phyloP scores from a whole-genome alignment of 2,888 invertebrate genomes.

The Neuroscelio doddi region DNA sequence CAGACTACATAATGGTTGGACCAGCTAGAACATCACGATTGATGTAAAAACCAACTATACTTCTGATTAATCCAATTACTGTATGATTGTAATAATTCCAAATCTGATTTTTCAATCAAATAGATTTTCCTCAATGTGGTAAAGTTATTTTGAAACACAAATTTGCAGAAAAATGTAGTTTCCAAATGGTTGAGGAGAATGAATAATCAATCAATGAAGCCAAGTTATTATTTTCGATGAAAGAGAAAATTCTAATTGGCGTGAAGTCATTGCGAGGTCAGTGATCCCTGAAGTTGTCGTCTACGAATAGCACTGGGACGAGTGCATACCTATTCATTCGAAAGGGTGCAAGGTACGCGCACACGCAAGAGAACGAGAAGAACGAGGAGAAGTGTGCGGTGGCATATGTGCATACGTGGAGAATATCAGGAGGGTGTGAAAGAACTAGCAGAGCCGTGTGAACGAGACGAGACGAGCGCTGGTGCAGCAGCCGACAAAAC shows the following conservation, averaged over 20 bases:
- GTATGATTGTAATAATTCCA: too few species aligned
- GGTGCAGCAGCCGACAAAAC: slow-evolving; percentile 49
- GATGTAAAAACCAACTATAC: too few species aligned
- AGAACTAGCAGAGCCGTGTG: slow-evolving; percentile 46
- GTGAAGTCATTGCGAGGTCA: slow-evolving; percentile 57
- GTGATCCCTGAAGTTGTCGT: slow-evolving; percentile 56
- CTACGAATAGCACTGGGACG: slow-evolving; percentile 47
- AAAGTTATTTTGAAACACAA: too few species aligned
- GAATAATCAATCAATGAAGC: too few species aligned
- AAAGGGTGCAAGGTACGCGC: slow-evolving; percentile 18
- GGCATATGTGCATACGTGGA: slow-evolving; percentile 50
- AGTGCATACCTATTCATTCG: slow-evolving; percentile 49
- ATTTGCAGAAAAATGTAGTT: too few species aligned
- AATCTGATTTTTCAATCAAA: too few species aligned
- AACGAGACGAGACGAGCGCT: slow-evolving; percentile 32
- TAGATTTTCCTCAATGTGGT: too few species aligned
- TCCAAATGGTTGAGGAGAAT: too few species aligned
- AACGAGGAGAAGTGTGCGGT: slow-evolving; percentile 33
- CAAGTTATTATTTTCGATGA: too few species aligned
- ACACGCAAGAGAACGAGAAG: slow-evolving; percentile 23
- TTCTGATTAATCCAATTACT: too few species aligned
- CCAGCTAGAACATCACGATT: too few species aligned
- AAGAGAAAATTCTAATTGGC: slow-evolving; percentile 40
- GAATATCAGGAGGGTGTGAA: slow-evolving; percentile 62
- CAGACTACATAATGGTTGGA: too few species aligned